Percentiles rank a stretch among this genome's conserved stretches.
phyloP scores from a whole-genome alignment of 2,113 vertebrate species.

The Chloebia gouldiae region DNA sequence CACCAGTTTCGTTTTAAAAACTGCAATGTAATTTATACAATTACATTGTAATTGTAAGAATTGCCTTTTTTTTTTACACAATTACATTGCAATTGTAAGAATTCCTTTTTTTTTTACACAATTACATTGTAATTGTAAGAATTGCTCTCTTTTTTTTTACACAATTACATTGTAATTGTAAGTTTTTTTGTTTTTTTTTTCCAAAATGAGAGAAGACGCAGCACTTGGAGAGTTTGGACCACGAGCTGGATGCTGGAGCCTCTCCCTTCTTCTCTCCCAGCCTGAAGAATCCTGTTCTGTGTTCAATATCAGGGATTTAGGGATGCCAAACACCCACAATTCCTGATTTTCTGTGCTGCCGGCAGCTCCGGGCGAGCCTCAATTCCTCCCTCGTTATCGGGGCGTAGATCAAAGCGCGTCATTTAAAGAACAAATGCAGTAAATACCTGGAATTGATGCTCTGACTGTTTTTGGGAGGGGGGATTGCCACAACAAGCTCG shows the following conservation, averaged over 20 bases:
- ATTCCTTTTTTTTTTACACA: background rate
- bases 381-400: background rate
- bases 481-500: too few relatives aligned
- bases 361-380: background rate
- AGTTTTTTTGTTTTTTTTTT: too few relatives aligned
- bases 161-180: too few relatives aligned
- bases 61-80: background rate
- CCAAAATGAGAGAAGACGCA: fast-evolving
- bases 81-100: too few relatives aligned
- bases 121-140: too few relatives aligned
- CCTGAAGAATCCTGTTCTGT: background rate
- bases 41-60: too few relatives aligned
- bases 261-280: background rate
- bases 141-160: background rate
- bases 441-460: background rate
- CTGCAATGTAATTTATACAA: too few relatives aligned
- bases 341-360: background rate
- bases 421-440: conserved; percentile 16
- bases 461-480: too few relatives aligned
- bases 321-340: background rate
- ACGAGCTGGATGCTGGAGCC: background rate
- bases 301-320: background rate
- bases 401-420: conserved; percentile 38
- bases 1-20: background rate
- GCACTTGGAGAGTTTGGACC: background rate